A percentile compares a stretch with the other conserved stretches of the same genome.
Conservation (phyloP, 2,113 vertebrate genomes). For the Oreotragus oreotragus region DNA sequence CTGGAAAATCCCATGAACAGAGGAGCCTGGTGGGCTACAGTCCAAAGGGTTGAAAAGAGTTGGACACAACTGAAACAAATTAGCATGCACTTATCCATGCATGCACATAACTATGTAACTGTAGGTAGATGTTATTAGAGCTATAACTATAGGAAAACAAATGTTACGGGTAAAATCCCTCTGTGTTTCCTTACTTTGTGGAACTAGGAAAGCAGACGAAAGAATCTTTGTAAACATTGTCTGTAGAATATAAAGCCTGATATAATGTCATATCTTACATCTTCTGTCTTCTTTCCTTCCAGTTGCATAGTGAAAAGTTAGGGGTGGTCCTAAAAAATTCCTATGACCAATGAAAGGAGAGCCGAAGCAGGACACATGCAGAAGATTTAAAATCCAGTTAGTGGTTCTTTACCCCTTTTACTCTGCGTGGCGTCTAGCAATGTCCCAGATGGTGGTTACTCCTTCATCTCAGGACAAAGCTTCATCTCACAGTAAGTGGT, state of each 20-base stretch:
- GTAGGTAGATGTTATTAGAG: background rate
- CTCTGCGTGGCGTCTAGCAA: too few relatives aligned
- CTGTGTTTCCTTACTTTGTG: background rate
- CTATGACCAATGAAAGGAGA: background rate
- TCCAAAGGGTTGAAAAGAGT: background rate
- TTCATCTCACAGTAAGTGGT: background rate
- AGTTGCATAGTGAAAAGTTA: background rate
- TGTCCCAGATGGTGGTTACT: background rate
- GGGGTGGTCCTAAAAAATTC: background rate
- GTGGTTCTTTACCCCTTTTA: background rate
- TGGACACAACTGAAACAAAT: fast-evolving
- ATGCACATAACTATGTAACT: background rate
- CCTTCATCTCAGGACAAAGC: background rate
- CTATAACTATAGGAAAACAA: background rate
- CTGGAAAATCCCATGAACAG: background rate
- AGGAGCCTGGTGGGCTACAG: background rate
- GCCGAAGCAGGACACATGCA: background rate
- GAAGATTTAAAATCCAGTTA: background rate
- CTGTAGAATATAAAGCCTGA: background rate
- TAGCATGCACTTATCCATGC: background rate
- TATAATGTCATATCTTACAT: background rate
- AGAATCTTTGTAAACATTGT: background rate
- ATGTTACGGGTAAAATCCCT: background rate
- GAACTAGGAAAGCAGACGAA: background rate
- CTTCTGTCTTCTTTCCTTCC: background rate